A percentile compares a stretch with the other conserved stretches of the same genome.
Evolutionary conservation across 1,140 invertebrate genomes (phyloP).

Genomic region (Varroa destructor): DNA sequence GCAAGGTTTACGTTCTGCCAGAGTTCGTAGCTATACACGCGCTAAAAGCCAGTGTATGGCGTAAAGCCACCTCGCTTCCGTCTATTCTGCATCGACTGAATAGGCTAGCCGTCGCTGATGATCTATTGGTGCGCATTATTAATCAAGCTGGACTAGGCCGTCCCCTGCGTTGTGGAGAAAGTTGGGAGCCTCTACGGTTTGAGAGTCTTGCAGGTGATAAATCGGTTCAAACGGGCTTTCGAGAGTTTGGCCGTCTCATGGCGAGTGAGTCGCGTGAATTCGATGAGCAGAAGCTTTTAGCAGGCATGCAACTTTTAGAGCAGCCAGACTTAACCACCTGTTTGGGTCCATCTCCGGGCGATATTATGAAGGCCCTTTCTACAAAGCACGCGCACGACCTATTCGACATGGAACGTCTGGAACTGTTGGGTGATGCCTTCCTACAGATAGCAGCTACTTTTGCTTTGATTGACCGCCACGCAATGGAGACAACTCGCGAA

Average conservation of each 20-base stretch:
- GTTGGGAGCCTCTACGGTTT: not conserved
- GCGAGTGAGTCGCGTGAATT: not conserved
- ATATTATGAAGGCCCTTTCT: conserved; percentile 20
- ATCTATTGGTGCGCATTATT: not conserved
- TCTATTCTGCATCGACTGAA: conserved; percentile 13
- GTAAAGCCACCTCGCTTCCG: conserved; percentile 14
- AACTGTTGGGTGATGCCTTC: conserved; percentile 18
- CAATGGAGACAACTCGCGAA: not conserved
- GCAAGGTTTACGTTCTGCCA: not conserved
- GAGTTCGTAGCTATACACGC: not conserved
- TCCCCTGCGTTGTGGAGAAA: not conserved
- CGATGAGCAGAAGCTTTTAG: not conserved
- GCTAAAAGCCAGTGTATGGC: conserved; percentile 17
- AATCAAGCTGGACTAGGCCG: not conserved
- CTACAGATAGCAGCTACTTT: conserved; percentile 7
- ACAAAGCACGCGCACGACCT: not conserved
- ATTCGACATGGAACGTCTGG: conserved; percentile 15
- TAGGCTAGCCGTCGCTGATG: conserved; percentile 5
- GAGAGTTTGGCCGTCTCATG: conserved; percentile 1
- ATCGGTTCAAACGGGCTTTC: not conserved
- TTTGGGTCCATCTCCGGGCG: conserved; percentile 19
- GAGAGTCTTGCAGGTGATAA: not conserved
- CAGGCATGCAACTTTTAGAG: too few species aligned
- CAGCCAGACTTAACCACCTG: conserved; percentile 8
- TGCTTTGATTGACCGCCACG: not conserved